Percentiles rank a stretch among this genome's conserved stretches.
These are phyloP conservation scores for Rhizomys pruinosus DNA, from an alignment of 2,113 vertebrate genomes.

Conservation along the genomic window DNA sequence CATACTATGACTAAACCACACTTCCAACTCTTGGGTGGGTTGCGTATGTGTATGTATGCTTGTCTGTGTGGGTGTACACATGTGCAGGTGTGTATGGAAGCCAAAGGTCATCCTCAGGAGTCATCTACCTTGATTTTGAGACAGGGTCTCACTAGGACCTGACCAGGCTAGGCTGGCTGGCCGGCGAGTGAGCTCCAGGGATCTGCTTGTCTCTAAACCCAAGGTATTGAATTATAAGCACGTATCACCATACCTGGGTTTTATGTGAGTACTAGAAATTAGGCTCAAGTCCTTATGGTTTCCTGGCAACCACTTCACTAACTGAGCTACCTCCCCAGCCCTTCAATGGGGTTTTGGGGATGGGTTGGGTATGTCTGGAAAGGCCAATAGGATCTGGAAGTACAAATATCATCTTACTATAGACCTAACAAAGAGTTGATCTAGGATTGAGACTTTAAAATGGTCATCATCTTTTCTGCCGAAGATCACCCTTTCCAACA, in stretches of 20 bases:
- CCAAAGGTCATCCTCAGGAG: background rate
- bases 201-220: background rate
- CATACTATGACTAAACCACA: background rate
- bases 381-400: background rate
- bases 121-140: background rate
- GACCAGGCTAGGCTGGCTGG: background rate
- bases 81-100: background rate
- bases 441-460: background rate
- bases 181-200: background rate
- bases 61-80: background rate
- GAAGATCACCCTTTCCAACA: background rate
- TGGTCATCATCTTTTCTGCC: background rate
- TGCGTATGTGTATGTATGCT: background rate
- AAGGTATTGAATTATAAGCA: background rate
- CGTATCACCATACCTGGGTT: too few species aligned
- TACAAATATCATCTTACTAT: background rate
- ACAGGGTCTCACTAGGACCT: background rate
- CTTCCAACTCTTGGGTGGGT: too few species aligned
- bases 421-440: slow-evolving; percentile 21
- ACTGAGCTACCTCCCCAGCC: background rate
- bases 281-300: background rate
- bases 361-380: background rate
- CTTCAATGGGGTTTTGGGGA: background rate
- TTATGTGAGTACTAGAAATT: background rate
- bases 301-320: background rate